Percentiles rank a stretch among this genome's conserved stretches.
Evolutionary conservation across 2,113 vertebrate genomes (phyloP).

Genomic region (Channa argus): DNA sequence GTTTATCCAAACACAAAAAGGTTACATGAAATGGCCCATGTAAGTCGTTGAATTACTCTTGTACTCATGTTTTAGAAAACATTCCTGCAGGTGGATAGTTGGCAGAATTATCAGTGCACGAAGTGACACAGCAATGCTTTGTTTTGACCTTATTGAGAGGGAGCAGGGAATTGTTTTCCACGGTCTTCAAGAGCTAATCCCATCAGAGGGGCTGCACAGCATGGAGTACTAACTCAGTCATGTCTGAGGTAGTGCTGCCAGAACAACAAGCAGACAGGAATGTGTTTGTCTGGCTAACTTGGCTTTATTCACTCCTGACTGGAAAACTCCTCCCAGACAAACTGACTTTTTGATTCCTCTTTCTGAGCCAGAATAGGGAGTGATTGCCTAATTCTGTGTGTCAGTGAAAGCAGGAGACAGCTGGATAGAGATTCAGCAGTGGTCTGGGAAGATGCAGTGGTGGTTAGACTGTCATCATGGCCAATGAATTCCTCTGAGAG

Average conservation of each 20-base stretch:
- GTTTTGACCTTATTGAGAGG: constrained; percentile 68
- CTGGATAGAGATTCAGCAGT: constrained; percentile 38
- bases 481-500: constrained; percentile 69
- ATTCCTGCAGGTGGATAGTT: constrained; percentile 48
- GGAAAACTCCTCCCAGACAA: constrained; percentile 52
- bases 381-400: constrained; percentile 17
- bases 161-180: constrained; percentile 70
- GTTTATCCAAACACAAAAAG: constrained; percentile 52
- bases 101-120: constrained; percentile 54
- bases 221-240: constrained; percentile 66
- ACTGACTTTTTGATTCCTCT: constrained; percentile 60
- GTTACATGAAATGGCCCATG: constrained; percentile 55
- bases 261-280: constrained; percentile 71
- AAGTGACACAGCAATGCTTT: constrained; percentile 49
- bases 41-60: constrained; percentile 42
- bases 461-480: constrained; percentile 67
- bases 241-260: constrained; percentile 64
- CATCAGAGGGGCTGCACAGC: constrained; percentile 69
- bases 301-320: constrained; percentile 55
- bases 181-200: constrained; percentile 75
- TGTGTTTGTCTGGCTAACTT: constrained; percentile 73
- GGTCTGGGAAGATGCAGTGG: constrained; percentile 51
- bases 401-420: constrained; percentile 21
- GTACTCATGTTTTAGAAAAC: constrained; percentile 37
- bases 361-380: constrained; percentile 29